Conservation (phyloP, 2,113 vertebrate genomes). For the Alosa alosa region DNA sequence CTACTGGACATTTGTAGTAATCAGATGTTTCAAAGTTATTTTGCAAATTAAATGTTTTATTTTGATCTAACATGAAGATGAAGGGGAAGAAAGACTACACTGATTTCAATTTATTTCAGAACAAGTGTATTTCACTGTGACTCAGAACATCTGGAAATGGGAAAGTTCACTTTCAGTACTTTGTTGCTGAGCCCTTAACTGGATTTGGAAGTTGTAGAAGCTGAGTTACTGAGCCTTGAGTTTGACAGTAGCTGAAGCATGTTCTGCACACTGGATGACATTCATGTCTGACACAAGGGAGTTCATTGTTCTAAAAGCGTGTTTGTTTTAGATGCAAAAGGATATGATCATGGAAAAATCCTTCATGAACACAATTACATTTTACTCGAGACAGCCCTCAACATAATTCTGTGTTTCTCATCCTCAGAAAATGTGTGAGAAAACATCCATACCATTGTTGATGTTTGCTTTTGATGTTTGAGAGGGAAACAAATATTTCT, state of each 20-base stretch:
- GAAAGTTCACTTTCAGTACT: not conserved
- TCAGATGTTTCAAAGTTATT: too few species aligned
- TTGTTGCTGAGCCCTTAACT: not conserved
- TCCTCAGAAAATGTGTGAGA: not conserved
- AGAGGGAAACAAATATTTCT: not conserved
- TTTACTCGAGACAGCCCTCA: not conserved
- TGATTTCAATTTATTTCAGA: too few species aligned
- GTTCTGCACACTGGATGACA: not conserved
- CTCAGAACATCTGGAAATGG: not conserved
- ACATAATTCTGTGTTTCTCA: not conserved
- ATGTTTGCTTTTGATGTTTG: not conserved
- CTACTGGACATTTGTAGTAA: too few species aligned
- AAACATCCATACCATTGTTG: not conserved
- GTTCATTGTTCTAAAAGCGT: not conserved
- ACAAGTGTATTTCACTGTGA: too few species aligned
- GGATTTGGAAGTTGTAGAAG: not conserved
- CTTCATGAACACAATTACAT: not conserved
- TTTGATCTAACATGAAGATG: too few species aligned
- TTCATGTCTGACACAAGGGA: not conserved
- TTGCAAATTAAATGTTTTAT: too few species aligned
- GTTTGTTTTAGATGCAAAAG: slow-evolving; percentile 13
- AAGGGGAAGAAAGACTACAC: too few species aligned
- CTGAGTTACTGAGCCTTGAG: not conserved
- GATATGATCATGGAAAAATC: slow-evolving; percentile 10
- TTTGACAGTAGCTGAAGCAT: not conserved